Evolutionary conservation across 2,888 invertebrate species (phyloP), one percentile per base, ranked within the genome.

Genomic region (Dastarcus helophoroides): DNA sequence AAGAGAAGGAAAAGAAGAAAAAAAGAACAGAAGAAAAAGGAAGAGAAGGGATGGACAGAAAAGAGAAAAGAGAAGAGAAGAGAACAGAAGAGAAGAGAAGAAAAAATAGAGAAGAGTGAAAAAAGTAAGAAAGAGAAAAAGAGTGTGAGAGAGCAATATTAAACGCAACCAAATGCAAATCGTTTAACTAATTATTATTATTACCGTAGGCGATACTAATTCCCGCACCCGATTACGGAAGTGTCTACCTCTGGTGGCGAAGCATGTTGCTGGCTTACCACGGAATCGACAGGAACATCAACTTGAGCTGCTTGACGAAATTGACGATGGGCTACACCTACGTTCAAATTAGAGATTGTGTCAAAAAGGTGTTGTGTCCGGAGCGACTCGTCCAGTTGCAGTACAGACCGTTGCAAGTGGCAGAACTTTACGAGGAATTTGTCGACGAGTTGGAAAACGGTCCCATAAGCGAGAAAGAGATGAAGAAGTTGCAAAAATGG

Each of bases 211-310:
- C 50, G 2, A 59, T 61, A 33, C 32, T 59, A 12, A 52, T 61
- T 16, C 59, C 61, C n/a, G 46, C 63, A 25, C 63, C 69, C 3
- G 78, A 78, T 46, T 76, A 76, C 43, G 70, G 67, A 5, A 73
- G 70, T 26, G 54, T 73, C 26, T 70, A 68, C 14, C 57, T 64
- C 31, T 64, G 67, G 40, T 65, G 76, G 50, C 62, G 65, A 13
- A 58, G 68, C 37, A 47, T 68, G 26, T 46, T 78, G 23, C 73
- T 73, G 71, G 61, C 65, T 31, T 73, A 68, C 48, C 72, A 72
- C 27, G 68, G 65, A 0, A 53, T 79, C 1, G 58, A 69, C 40
- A 62, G 76, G 16, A 63, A 71, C 31, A 67, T 77, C 41, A 64
- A 76, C 40, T 58, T 73, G 1, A 71, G 75, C 14, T 60, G 67